These are phyloP conservation scores for Engystomops pustulosus DNA, from an alignment of 2,113 vertebrate genomes.

Conservation along the genomic window DNA sequence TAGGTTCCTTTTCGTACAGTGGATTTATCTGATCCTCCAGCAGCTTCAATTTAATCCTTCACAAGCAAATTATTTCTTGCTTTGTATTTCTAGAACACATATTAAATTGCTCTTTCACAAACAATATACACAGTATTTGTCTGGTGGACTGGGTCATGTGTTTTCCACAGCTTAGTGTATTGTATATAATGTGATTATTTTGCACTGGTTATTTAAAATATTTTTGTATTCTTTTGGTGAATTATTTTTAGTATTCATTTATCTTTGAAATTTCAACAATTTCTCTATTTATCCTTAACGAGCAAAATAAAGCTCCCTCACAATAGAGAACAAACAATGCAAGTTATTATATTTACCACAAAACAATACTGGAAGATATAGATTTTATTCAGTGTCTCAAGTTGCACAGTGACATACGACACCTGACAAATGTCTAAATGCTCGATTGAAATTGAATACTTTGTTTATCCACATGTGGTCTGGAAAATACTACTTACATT, in stretches of 20 bases:
- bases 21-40: constrained; percentile 47
- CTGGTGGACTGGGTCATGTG: constrained; percentile 35
- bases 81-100: constrained; percentile 49
- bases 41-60: constrained; percentile 50
- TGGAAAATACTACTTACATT: neutral
- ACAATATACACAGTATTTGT: constrained; percentile 42
- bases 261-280: constrained; percentile 18
- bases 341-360: constrained; percentile 17
- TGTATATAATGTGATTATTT: constrained; percentile 26
- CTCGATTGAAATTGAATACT: neutral
- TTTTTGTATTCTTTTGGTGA: neutral
- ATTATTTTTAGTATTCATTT: constrained; percentile 6
- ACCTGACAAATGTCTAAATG: constrained; percentile 6
- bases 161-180: neutral
- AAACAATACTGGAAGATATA: neutral
- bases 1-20: neutral
- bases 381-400: constrained; percentile 1
- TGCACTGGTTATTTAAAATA: constrained; percentile 6
- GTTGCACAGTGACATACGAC: constrained; percentile 2
- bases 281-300: neutral
- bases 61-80: constrained; percentile 44
- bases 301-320: neutral
- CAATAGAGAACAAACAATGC: neutral
- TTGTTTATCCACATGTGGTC: neutral
- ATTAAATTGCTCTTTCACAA: constrained; percentile 50